phyloP scores from a whole-genome alignment of 2,113 vertebrate genomes.

The Mus spicilegus region DNA sequence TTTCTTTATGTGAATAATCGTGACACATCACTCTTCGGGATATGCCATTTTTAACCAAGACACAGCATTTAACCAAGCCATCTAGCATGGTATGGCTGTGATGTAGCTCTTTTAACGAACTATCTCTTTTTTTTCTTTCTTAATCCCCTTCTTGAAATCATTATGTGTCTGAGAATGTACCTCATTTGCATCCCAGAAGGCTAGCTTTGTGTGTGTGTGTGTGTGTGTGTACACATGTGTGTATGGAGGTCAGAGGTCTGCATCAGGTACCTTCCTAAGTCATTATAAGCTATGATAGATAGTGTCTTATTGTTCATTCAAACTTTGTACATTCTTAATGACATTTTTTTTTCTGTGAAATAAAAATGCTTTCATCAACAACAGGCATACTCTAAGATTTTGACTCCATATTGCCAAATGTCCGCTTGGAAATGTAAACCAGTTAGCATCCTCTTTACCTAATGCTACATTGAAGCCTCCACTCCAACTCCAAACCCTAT shows the following conservation, averaged over 20 bases:
- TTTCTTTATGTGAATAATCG: background rate
- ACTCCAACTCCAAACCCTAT: background rate
- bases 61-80: background rate
- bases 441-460: background rate
- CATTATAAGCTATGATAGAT: background rate
- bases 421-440: background rate
- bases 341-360: background rate
- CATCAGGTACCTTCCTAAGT: background rate
- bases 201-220: background rate
- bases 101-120: background rate
- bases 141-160: background rate
- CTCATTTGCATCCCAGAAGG: background rate
- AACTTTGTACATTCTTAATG: slow-evolving; percentile 12
- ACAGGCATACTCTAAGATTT: background rate
- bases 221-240: background rate
- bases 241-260: background rate
- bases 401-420: background rate
- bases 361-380: background rate
- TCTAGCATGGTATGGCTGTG: background rate
- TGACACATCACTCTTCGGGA: background rate
- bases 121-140: background rate
- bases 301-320: background rate
- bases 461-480: background rate
- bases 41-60: background rate
- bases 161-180: background rate